These are phyloP conservation scores for Rhynchonycteris naso DNA, from an alignment of 2,797 vertebrate species.

Conservation along the genomic window DNA sequence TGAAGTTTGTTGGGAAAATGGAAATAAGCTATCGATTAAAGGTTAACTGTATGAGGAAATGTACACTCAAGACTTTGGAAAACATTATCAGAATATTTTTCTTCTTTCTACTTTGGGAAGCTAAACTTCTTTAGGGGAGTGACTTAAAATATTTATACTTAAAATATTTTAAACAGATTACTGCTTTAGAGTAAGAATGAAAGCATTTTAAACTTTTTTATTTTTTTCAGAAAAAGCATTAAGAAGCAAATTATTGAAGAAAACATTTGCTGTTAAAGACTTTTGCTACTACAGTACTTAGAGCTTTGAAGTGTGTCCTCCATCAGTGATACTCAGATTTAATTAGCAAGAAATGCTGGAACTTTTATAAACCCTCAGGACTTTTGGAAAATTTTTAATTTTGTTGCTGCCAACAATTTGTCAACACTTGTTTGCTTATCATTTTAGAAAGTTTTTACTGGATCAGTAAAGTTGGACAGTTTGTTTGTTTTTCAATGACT, in stretches of 20 bases:
- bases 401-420: not conserved
- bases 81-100: not conserved
- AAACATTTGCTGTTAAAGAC: not conserved
- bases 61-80: not conserved
- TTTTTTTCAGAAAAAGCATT: not conserved
- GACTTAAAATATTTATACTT: not conserved
- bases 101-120: not conserved
- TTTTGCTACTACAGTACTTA: not conserved
- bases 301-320: not conserved
- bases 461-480: not conserved
- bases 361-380: not conserved
- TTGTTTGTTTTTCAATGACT: slow-evolving; percentile 21
- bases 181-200: not conserved
- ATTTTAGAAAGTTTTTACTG: not conserved
- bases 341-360: not conserved
- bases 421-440: slow-evolving; percentile 2
- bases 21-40: not conserved
- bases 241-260: not conserved
- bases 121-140: not conserved
- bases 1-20: not conserved
- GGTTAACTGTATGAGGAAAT: not conserved
- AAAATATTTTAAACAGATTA: not conserved
- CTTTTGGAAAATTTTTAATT: not conserved
- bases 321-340: fast-evolving
- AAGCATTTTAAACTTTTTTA: not conserved